phyloP scores from a whole-genome alignment of 2,797 vertebrate species.

The Crocodylus rhombifer region DNA sequence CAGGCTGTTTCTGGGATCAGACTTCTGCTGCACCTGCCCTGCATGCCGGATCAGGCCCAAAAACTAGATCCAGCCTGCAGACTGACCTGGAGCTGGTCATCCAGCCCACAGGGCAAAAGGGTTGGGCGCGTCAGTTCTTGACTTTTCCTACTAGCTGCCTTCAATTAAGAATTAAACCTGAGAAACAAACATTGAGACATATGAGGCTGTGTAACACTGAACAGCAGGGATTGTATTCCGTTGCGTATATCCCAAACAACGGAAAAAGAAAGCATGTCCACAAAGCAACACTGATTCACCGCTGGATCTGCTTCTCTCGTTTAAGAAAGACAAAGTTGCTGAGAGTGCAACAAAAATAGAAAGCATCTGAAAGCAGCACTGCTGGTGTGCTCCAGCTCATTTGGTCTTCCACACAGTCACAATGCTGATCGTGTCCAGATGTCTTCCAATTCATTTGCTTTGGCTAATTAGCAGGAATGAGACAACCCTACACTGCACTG shows the following conservation, averaged over 20 bases:
- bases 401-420: background rate
- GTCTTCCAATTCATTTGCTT: background rate
- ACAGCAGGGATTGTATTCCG: background rate
- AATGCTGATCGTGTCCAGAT: background rate
- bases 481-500: background rate
- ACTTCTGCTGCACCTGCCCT: too few relatives aligned
- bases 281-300: background rate
- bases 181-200: background rate
- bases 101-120: too few relatives aligned
- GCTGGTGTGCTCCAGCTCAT: background rate
- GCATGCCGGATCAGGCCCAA: too few relatives aligned
- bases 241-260: background rate
- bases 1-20: too few relatives aligned
- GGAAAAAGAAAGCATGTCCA: slow-evolving; percentile 16
- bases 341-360: background rate
- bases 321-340: slow-evolving; percentile 24
- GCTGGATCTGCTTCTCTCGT: slow-evolving; percentile 5
- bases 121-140: too few relatives aligned
- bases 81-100: too few relatives aligned
- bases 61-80: too few relatives aligned
- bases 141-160: background rate
- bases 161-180: slow-evolving; percentile 8
- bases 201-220: background rate
- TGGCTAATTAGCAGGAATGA: fast-evolving
- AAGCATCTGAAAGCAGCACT: slow-evolving; percentile 22